Evolutionary conservation across 2,797 vertebrate genomes (phyloP).

Genomic region (Pagetopsis macropterus): DNA sequence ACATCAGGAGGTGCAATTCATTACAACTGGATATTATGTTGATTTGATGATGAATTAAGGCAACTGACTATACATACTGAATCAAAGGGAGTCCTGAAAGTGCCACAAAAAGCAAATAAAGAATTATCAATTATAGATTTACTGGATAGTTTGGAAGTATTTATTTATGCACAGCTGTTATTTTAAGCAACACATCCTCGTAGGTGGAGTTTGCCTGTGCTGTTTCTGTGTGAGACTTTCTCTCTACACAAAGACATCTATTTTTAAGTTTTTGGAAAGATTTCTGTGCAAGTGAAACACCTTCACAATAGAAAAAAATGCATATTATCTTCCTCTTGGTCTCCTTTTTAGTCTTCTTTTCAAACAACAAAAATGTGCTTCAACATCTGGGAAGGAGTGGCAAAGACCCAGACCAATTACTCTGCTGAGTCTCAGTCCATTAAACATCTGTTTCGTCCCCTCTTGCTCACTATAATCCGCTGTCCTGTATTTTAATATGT

Average conservation of each 20-base stretch:
- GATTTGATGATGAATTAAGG: constrained; percentile 18
- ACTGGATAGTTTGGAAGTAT: too few relatives aligned
- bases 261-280: background rate
- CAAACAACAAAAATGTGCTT: background rate
- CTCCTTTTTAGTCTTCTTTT: too few relatives aligned
- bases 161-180: too few relatives aligned
- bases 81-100: constrained; percentile 4
- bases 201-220: too few relatives aligned
- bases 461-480: background rate
- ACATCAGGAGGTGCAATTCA: constrained; percentile 55
- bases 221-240: background rate
- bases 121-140: too few relatives aligned
- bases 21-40: constrained; percentile 44
- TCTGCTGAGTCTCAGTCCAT: constrained; percentile 1
- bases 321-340: background rate
- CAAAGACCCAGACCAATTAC: background rate
- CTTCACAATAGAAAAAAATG: background rate
- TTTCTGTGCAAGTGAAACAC: background rate
- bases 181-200: too few relatives aligned
- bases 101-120: too few relatives aligned
- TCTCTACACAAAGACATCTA: background rate
- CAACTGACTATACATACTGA: background rate
- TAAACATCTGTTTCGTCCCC: background rate
- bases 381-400: constrained; percentile 12
- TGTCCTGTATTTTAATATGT: background rate